phyloP scores from a whole-genome alignment of 2,797 vertebrate genomes.

The Arctocebus calabarensis region DNA sequence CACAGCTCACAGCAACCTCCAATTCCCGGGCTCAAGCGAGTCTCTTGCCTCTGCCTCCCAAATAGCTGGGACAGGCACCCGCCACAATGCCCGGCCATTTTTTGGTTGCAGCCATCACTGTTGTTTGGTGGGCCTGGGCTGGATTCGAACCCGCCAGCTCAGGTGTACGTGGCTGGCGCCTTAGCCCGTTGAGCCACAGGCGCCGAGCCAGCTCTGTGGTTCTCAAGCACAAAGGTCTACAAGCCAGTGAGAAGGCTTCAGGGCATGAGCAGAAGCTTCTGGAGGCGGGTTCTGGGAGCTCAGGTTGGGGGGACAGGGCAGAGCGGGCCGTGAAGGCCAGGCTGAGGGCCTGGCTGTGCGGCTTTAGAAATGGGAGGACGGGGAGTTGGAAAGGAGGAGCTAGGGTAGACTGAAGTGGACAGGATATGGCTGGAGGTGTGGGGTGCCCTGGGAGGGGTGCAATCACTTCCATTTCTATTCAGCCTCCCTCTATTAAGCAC shows the following conservation, averaged over 20 bases:
- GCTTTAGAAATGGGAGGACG: not conserved
- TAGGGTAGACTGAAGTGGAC: not conserved
- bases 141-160: too few species aligned
- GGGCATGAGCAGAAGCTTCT: not conserved
- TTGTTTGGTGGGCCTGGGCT: too few species aligned
- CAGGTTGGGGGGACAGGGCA: not conserved
- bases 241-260: not conserved
- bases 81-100: too few species aligned
- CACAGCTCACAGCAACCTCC: too few species aligned
- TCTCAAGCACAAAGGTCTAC: not conserved
- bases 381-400: not conserved
- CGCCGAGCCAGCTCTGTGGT: not conserved
- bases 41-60: too few species aligned
- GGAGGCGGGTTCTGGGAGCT: not conserved
- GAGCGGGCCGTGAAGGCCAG: not conserved
- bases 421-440: not conserved
- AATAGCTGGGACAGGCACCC: too few species aligned
- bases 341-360: not conserved
- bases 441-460: not conserved
- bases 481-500: not conserved
- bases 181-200: too few species aligned
- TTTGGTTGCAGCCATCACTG: too few species aligned
- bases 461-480: rapidly evolving
- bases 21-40: too few species aligned
- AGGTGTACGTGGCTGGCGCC: too few species aligned